These are phyloP conservation scores for Ptycholaimellus sp. DNA, from an alignment of 2,888 invertebrate species.

Conservation along the genomic window DNA sequence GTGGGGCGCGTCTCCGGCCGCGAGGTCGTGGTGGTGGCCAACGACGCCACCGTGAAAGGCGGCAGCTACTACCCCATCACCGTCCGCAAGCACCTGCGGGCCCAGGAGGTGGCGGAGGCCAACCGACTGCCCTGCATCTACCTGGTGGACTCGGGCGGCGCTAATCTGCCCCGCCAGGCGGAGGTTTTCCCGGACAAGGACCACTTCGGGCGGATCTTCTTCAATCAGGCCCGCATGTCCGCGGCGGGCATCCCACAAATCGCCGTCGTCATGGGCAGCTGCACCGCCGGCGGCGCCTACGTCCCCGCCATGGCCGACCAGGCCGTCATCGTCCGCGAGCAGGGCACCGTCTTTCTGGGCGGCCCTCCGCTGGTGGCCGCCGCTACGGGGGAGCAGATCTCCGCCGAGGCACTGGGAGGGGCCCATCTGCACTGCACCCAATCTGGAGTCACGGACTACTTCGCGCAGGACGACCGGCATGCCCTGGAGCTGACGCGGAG, in stretches of 20 bases:
- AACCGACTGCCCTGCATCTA: slow-evolving; percentile 70
- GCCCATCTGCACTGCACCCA: slow-evolving; percentile 32
- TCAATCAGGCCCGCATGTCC: slow-evolving; percentile 44
- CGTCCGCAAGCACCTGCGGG: slow-evolving; percentile 81
- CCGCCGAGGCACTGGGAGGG: slow-evolving; percentile 83
- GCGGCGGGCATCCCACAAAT: slow-evolving; percentile 38
- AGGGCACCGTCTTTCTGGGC: slow-evolving; percentile 72
- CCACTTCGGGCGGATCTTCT: slow-evolving; percentile 88
- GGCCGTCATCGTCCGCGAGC: slow-evolving; percentile 70
- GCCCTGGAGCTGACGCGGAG: slow-evolving; percentile 63
- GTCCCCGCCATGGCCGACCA: slow-evolving; percentile 95
- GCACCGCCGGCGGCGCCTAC: slow-evolving; percentile 96
- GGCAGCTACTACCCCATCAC: slow-evolving; percentile 89
- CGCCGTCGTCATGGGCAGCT: slow-evolving; percentile 83
- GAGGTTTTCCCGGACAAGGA: slow-evolving; percentile 79
- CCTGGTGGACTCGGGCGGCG: slow-evolving; percentile 77
- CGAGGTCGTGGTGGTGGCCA: slow-evolving; percentile 69
- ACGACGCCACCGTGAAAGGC: slow-evolving; percentile 92
- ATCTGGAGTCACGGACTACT: slow-evolving; percentile 92
- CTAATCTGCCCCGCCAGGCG: slow-evolving; percentile 54
- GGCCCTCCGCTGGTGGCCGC: slow-evolving; percentile 96
- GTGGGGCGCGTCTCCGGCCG: slow-evolving; percentile 19
- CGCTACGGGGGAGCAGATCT: slow-evolving; percentile 54
- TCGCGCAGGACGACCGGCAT: slow-evolving; percentile 72
- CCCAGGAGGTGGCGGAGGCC: slow-evolving; percentile 54